Base-by-base conservation (phyloP, 2,888 invertebrate genomes). In the Molanna angustata region DNA sequence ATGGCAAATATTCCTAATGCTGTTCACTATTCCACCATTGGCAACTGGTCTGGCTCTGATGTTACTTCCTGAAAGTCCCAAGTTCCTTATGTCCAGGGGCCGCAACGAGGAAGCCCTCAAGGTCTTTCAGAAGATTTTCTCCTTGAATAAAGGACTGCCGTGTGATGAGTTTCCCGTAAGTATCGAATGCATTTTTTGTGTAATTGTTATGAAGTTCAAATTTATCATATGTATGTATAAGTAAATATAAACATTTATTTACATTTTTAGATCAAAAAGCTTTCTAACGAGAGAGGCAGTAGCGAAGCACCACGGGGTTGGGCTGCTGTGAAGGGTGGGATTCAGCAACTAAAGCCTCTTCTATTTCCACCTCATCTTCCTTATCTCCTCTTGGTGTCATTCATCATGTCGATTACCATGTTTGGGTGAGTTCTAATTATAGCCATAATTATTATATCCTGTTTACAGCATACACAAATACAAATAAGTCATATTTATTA, bases 41-140 rank as follows among this genome's bases (percentile, higher is more conserved):
- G 54, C 83, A 1, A 80, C 85, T 7, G 81, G 81, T 0, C 58
- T 81, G 31, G 70, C 80, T 35, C 70, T 84, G 16, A 73, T 79
- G 60, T 75, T 79, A 61, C 78, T 80, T 62, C 79, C 83, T 7
- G 89, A 90, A 67, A 89, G 87, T 64, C 89, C 89, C 3, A 88
- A 88, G 67, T 89, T 86, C 65, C 70, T 88, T 3, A 81, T 85
- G 67, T 80, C 83, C 37, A 78, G 81, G 22, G 84, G 86, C 2
- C 73, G 76, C 31, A 77, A 75, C 42, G 73, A 78, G 0, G 80
- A 86, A 56, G 86, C 87, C 0, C 64, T 88, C 11, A 61, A 69
- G 1, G 77, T 85, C 1, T 73, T 88, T 59, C 69, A 68, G 57
- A 74, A 67, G 59, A 83, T 88, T 41, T 85, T 82, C 61, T 64